A percentile compares a stretch with the other conserved stretches of the same genome.
These are phyloP conservation scores for Rutilus rutilus DNA, from an alignment of 2,113 vertebrate genomes.

Conservation along the genomic window DNA sequence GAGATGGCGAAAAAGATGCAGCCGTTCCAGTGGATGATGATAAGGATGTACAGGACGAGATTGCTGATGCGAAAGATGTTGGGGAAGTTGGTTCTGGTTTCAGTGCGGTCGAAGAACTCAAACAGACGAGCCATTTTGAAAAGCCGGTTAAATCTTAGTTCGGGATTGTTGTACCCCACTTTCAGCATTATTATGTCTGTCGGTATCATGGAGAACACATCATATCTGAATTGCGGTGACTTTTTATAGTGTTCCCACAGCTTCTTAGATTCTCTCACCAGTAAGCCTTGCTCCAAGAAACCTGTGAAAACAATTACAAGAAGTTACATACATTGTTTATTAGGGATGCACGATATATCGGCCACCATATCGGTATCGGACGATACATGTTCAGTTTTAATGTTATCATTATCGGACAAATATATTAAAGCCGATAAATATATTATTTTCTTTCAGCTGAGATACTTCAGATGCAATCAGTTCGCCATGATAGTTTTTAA, in stretches of 20 bases:
- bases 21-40: slow-evolving; percentile 89
- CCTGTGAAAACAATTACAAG: slow-evolving; percentile 72
- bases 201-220: slow-evolving; percentile 84
- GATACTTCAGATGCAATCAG: no score
- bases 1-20: slow-evolving; percentile 88
- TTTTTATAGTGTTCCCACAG: slow-evolving; percentile 82
- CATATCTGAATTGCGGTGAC: slow-evolving; percentile 84
- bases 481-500: no score
- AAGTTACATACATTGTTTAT: background rate
- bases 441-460: no score
- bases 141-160: slow-evolving; percentile 85
- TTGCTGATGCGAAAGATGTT: slow-evolving; percentile 86
- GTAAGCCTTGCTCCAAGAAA: slow-evolving; percentile 95
- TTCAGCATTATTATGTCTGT: slow-evolving; percentile 85
- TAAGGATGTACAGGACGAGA: slow-evolving; percentile 84
- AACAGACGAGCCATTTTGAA: slow-evolving; percentile 82
- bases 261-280: slow-evolving; percentile 82
- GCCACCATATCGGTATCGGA: no score
- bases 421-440: no score
- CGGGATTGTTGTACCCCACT: slow-evolving; percentile 84
- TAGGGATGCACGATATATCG: no score
- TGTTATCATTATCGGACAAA: no score
- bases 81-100: slow-evolving; percentile 87
- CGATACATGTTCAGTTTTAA: no score
- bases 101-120: slow-evolving; percentile 87